Conservation (phyloP, 2,113 vertebrate species). For the Sciurus niger region DNA sequence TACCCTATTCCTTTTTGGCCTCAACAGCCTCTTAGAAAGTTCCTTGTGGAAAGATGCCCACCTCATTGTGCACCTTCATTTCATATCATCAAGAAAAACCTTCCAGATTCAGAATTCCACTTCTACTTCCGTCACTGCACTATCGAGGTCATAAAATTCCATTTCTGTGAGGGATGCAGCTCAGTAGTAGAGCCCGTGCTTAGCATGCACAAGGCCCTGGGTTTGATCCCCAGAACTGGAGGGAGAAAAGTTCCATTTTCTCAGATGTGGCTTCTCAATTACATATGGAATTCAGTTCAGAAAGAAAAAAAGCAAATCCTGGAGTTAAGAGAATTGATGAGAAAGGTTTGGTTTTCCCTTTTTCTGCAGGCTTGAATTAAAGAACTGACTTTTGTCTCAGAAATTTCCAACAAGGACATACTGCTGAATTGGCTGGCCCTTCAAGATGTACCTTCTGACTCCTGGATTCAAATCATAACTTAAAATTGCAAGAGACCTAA, state of each 20-base stretch:
- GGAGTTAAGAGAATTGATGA: background rate
- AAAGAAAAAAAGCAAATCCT: slow-evolving; percentile 19
- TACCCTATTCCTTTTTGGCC: background rate
- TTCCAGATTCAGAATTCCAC: background rate
- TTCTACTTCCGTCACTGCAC: background rate
- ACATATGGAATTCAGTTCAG: background rate
- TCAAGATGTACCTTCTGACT: background rate
- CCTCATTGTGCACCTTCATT: background rate
- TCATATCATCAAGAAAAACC: background rate
- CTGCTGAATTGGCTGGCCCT: background rate
- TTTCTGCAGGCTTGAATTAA: background rate
- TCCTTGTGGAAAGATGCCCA: background rate
- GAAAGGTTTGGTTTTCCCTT: background rate
- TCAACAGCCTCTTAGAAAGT: background rate
- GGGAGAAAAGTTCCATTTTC: background rate
- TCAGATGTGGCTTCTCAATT: background rate
- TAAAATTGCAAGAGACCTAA: background rate
- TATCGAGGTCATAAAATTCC: background rate
- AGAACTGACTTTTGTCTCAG: background rate
- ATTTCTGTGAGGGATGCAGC: background rate
- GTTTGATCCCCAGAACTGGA: background rate
- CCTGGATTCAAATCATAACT: background rate
- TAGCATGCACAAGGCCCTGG: background rate
- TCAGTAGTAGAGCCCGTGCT: background rate
- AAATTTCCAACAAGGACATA: background rate